These are phyloP conservation scores for Pomacea maculata DNA, from an alignment of 1,140 invertebrate species.

Conservation along the genomic window DNA sequence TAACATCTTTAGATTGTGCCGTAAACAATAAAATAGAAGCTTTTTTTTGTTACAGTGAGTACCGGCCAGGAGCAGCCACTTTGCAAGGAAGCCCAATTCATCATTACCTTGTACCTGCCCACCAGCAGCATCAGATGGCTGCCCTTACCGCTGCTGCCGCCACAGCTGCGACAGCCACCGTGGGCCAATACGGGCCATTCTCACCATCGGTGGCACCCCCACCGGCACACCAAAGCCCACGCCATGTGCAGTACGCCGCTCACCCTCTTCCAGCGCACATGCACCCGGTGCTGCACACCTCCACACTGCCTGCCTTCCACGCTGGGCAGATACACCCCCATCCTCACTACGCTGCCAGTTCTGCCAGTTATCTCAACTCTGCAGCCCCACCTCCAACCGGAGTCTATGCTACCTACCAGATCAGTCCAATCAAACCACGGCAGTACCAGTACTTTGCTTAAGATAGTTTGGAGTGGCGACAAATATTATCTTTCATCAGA, in stretches of 20 bases:
- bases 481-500: too few species aligned
- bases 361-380: conserved; percentile 42
- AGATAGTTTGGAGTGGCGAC: too few species aligned
- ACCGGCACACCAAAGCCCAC: conserved; percentile 84
- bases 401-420: conserved; percentile 58
- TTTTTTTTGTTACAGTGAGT: conserved; percentile 42
- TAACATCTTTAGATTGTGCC: background rate
- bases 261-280: conserved; percentile 87
- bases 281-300: conserved; percentile 73
- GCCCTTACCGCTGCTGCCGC: conserved; percentile 33
- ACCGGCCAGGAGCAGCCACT: conserved; percentile 40
- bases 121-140: conserved; percentile 57
- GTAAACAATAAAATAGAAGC: background rate
- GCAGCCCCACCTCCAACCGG: conserved; percentile 42
- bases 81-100: conserved; percentile 59
- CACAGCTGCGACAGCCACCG: conserved; percentile 36
- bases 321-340: conserved; percentile 66
- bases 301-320: conserved; percentile 55
- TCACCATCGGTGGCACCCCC: conserved; percentile 78
- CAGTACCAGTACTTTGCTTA: conserved; percentile 61
- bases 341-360: conserved; percentile 33
- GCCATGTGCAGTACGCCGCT: conserved; percentile 77
- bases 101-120: conserved; percentile 59
- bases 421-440: conserved; percentile 59
- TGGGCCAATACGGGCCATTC: conserved; percentile 60